Evolutionary conservation across 2,888 invertebrate species (phyloP), one percentile per base, ranked within the genome.

Genomic region (Drosophila fulvimacula): DNA sequence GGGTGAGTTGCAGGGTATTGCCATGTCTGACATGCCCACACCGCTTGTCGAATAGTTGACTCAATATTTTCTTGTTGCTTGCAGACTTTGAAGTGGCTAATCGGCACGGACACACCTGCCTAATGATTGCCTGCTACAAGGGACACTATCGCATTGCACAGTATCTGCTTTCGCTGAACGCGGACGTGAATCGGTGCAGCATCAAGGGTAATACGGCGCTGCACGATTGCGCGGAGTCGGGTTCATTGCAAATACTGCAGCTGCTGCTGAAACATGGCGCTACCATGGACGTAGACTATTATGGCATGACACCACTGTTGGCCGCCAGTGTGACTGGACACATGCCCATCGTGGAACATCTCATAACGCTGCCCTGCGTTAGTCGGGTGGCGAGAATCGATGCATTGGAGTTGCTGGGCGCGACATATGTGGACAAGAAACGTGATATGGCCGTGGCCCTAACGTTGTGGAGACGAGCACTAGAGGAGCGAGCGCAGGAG

Each of bases 61-160:
- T 19, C 34, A 3, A 41, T 39, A 41, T 60, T n/a, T 30, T 1
- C 3, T 21, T 32, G 3, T 52, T 19, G 5, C 11, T 17, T 93
- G 3, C 94, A 94, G 98, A 99, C 93, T 96, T 99, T 91, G 98
- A 99, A 94, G 96, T 98, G 91, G 97, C 98, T 24, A 99, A 99
- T 92, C 95, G 97, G 73, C 97, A 98, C 92, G 98, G 97, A 1
- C 99, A 99, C 93, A 99, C 99, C 15, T 98, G 98, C 91, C 94
- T 99, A 36, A 99, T 99, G 99, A 99, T 99, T 72, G 97, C 98
- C 51, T 98, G 98, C 93, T 99, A 98, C 93, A 98, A 98, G 92
- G 97, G 98, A 60, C 98, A 99, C 93, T 95, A 96, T 79, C 95
- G 95, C 90, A 98, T 99, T 91, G 98, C 98, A 58, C 96, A 96